Base-by-base conservation (phyloP, 2,113 vertebrate genomes). In the Origma solitaria region DNA sequence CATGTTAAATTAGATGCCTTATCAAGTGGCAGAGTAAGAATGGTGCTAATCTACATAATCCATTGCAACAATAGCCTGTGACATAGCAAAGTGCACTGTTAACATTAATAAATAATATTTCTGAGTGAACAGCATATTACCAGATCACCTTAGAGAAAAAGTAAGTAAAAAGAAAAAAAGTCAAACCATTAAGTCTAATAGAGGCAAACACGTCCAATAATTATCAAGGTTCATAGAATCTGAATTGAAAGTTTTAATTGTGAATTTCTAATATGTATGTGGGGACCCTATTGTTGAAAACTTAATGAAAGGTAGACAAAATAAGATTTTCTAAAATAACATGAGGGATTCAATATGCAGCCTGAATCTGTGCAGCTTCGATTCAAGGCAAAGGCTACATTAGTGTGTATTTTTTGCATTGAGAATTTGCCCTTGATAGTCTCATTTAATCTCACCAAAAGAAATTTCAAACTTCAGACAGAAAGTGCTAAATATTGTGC, bases 291-390 rank as follows among this genome's bases (percentile, higher is more conserved):
- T 42, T 65, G 24, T 20, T 78, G 82, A 88, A 88, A 94, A 86
- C n/a, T 44, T 69, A 80, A 86, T 86, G 66, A 88, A 73, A 94
- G 75, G 21, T 66, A 86, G 49, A n/a, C 50, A 87, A 78, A 95
- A 95, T n/a, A 91, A 6, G 9, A 30, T 80, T 92, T 94, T 92
- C 70, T 88, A 47, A 93, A 94, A 69, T 79, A 96, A 56, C 50
- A 58, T 77, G 40, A 84, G n/a, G 30, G 70, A 90, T 31, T 33
- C 84, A 82, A 68, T 73, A 80, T 56, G 78, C 73, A 66, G 50
- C 38, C 70, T 84, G 40, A 86, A 81, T 81, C 31, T 61, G 51
- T 17, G 6, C 40, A 53, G 75, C 56, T 82, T 86, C 88, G 38
- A 65, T 95, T 96, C 88, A 90, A 65, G 57, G 75, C 76, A 94